Evolutionary conservation across 2,888 invertebrate species (phyloP).

Genomic region (Pachydiplax longipennis): DNA sequence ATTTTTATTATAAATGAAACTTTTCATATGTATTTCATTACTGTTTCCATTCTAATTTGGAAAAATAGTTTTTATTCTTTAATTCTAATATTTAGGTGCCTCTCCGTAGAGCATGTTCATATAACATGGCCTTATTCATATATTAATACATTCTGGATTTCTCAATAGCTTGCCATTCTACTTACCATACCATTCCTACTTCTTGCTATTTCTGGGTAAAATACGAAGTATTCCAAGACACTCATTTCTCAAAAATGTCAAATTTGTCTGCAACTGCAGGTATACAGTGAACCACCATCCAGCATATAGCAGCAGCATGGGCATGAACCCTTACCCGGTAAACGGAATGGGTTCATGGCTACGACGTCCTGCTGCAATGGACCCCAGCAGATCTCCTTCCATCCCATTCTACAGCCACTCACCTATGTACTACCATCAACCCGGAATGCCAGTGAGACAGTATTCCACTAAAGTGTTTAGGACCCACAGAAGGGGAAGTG

Average conservation of each 20-base stretch:
- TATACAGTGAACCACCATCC: background rate
- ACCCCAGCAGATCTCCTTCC: background rate
- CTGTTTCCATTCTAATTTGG: no score
- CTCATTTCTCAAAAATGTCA: background rate
- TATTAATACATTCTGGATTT: no score
- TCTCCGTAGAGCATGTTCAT: no score
- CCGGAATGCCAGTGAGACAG: background rate
- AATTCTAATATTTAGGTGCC: no score
- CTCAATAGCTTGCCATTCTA: no score
- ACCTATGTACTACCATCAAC: background rate
- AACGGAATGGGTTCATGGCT: background rate
- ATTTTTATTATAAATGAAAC: no score
- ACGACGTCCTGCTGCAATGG: background rate
- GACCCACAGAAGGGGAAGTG: constrained; percentile 39
- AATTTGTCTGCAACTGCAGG: background rate
- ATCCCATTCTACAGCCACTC: constrained; percentile 16
- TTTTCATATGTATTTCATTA: no score
- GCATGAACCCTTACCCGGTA: background rate
- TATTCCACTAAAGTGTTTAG: constrained; percentile 47
- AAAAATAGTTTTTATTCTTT: no score
- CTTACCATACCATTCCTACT: no score
- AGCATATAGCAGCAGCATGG: background rate
- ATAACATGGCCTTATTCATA: no score
- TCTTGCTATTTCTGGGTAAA: no score
- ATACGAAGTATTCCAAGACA: background rate